These are phyloP conservation scores for Pachypanchax playfairii DNA, from an alignment of 2,113 vertebrate species.

Conservation along the genomic window DNA sequence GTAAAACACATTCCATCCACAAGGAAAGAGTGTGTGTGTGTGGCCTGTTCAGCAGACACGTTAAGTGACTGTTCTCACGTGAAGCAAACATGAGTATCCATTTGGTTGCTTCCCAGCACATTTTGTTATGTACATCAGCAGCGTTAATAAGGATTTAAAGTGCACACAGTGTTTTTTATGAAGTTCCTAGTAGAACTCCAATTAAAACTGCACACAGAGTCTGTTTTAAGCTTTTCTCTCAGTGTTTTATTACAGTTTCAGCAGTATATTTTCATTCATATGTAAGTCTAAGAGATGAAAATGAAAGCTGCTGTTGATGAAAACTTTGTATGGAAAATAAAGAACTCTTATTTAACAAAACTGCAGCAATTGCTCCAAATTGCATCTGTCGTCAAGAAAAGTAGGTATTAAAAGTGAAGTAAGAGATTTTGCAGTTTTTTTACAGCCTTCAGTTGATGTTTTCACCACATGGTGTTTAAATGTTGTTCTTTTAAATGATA, in stretches of 20 bases:
- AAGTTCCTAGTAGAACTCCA: slow-evolving; percentile 1
- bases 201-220: slow-evolving; percentile 15
- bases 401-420: too few relatives aligned
- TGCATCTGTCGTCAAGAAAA: too few relatives aligned
- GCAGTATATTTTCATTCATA: background rate
- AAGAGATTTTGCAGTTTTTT: background rate
- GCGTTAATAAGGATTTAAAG: background rate
- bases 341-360: too few relatives aligned
- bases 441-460: too few relatives aligned
- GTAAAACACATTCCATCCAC: slow-evolving; percentile 68
- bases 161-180: slow-evolving; percentile 14
- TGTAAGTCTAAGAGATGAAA: too few relatives aligned
- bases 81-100: slow-evolving; percentile 30
- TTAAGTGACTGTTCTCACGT: slow-evolving; percentile 55
- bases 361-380: too few relatives aligned
- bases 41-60: slow-evolving; percentile 58
- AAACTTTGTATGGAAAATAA: too few relatives aligned
- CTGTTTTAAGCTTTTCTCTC: slow-evolving; percentile 11
- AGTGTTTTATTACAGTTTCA: background rate
- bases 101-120: slow-evolving; percentile 30
- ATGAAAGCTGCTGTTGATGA: too few relatives aligned
- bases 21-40: slow-evolving; percentile 57
- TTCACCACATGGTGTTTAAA: background rate
- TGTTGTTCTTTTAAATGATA: background rate
- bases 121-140: slow-evolving; percentile 9